Percentiles rank a stretch among this genome's conserved stretches.
phyloP scores from a whole-genome alignment of 2,113 vertebrate species.

The Meles meles region DNA sequence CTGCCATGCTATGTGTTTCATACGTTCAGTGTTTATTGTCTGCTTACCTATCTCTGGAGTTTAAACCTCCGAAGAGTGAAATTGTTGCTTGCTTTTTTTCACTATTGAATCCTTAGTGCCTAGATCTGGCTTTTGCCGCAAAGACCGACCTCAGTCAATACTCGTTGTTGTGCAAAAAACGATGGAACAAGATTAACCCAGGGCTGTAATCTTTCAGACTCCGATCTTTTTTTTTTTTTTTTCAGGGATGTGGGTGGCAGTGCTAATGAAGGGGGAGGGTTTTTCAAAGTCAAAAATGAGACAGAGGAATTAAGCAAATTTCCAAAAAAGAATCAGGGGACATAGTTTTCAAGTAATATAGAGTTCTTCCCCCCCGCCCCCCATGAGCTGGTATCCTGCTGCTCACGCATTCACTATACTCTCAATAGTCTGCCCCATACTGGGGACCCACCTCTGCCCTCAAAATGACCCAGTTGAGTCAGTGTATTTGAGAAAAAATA shows the following conservation, averaged over 20 bases:
- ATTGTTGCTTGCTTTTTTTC: neutral
- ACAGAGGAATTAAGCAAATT: neutral
- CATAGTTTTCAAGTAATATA: neutral
- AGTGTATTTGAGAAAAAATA: neutral
- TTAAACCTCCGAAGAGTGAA: neutral
- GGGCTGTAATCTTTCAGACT: neutral
- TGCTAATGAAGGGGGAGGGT: neutral
- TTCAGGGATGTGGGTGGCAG: neutral
- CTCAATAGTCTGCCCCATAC: neutral
- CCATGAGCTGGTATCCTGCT: neutral
- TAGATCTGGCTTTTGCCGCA: neutral
- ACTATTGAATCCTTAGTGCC: neutral
- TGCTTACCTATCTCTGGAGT: neutral
- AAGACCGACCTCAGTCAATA: neutral
- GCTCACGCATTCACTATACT: neutral
- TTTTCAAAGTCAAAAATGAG: neutral
- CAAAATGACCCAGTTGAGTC: neutral
- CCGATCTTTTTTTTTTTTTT: neutral
- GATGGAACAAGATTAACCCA: neutral
- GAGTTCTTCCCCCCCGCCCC: too few species aligned
- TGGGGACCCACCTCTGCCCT: neutral
- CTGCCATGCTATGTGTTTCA: neutral
- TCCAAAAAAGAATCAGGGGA: neutral
- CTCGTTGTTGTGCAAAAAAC: neutral
- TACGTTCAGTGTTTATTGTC: neutral